Percentiles rank a stretch among this genome's conserved stretches.
phyloP scores from a whole-genome alignment of 2,888 invertebrate species.

The Malthinus seriepunctatus region DNA sequence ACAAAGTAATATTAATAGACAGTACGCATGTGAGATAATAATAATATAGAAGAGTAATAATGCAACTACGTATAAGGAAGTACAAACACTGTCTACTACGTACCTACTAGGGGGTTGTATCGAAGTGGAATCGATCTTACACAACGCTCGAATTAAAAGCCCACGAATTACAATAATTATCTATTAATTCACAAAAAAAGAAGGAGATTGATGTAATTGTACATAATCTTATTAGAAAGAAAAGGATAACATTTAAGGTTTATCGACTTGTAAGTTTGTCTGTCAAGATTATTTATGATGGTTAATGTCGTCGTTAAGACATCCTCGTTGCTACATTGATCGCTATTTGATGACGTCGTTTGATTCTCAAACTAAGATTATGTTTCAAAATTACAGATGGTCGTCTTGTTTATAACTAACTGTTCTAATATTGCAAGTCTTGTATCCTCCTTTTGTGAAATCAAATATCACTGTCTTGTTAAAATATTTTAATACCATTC shows the following conservation, averaged over 20 bases:
- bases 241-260: conserved; percentile 29
- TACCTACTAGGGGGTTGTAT: too few species aligned
- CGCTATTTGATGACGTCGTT: conserved; percentile 47
- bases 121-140: too few species aligned
- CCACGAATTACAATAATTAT: too few species aligned
- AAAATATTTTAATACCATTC: conserved; percentile 14
- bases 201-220: too few species aligned
- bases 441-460: conserved; percentile 11
- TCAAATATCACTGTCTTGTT: conserved; percentile 17
- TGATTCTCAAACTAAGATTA: conserved; percentile 40
- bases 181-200: too few species aligned
- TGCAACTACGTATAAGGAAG: too few species aligned
- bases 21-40: too few species aligned
- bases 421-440: conserved; percentile 9
- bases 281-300: conserved; percentile 45
- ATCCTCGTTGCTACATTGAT: conserved; percentile 43
- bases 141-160: too few species aligned
- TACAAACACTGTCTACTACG: too few species aligned
- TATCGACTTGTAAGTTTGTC: conserved; percentile 40
- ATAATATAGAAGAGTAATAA: too few species aligned
- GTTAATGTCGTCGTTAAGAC: conserved; percentile 47
- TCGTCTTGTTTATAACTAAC: conserved; percentile 20
- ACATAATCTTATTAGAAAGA: not conserved
- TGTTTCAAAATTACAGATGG: conserved; percentile 39
- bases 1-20: too few species aligned